These are phyloP conservation scores for Brachyptera risi DNA, from an alignment of 2,888 invertebrate species.

Conservation along the genomic window DNA sequence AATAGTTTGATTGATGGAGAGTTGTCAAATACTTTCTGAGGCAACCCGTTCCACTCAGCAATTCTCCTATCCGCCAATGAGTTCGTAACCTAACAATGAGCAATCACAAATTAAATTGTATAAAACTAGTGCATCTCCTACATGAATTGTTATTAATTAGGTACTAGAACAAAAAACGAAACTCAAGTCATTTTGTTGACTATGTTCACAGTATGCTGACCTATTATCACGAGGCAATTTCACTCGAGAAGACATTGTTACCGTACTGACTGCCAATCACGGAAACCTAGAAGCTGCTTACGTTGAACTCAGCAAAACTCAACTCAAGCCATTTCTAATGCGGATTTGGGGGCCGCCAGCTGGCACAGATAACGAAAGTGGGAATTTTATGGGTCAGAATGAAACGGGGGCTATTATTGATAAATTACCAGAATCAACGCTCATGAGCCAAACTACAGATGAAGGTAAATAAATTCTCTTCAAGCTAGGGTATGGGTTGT, in stretches of 20 bases:
- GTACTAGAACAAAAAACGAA: too few relatives aligned
- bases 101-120: too few relatives aligned
- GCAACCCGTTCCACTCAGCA: too few relatives aligned
- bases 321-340: constrained; percentile 74
- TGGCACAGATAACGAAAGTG: constrained; percentile 65
- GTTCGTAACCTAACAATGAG: too few relatives aligned
- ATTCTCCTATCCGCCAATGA: too few relatives aligned
- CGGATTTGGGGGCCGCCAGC: constrained; percentile 71
- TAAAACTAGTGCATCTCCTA: too few relatives aligned
- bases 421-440: constrained; percentile 11
- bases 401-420: not conserved
- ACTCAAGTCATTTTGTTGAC: not conserved
- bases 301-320: constrained; percentile 67
- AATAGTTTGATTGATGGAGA: too few relatives aligned
- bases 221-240: constrained; percentile 64
- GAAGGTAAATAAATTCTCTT: constrained; percentile 31
- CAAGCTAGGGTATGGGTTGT: too few relatives aligned
- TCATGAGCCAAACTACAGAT: constrained; percentile 23
- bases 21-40: too few relatives aligned
- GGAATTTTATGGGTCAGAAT: constrained; percentile 35
- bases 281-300: constrained; percentile 69
- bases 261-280: constrained; percentile 64
- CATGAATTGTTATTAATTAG: too few relatives aligned
- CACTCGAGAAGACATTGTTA: constrained; percentile 65
- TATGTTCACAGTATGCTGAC: constrained; percentile 53